These are phyloP conservation scores for Mus caroli DNA, from an alignment of 2,797 vertebrate genomes.

Conservation along the genomic window DNA sequence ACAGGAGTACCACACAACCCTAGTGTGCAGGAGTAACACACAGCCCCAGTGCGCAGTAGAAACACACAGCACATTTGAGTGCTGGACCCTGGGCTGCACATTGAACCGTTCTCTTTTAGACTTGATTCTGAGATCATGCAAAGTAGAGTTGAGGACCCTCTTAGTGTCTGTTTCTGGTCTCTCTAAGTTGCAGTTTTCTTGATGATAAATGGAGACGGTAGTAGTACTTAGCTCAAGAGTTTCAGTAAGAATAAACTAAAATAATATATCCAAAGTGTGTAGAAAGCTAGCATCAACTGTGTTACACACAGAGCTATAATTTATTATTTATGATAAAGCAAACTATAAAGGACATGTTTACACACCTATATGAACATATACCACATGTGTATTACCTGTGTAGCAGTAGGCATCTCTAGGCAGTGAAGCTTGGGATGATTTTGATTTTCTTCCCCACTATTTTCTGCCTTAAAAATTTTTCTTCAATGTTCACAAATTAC, in stretches of 20 bases:
- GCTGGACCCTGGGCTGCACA: background rate
- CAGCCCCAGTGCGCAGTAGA: background rate
- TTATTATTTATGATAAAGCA: background rate
- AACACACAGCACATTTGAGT: background rate
- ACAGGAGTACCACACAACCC: background rate
- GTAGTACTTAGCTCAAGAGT: background rate
- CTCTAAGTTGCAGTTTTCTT: background rate
- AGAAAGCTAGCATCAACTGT: background rate
- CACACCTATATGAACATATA: background rate
- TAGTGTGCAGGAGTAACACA: no score
- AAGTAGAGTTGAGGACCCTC: background rate
- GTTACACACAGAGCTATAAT: background rate
- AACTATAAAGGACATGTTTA: background rate
- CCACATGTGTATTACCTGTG: background rate
- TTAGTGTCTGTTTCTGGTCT: background rate
- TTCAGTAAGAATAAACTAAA: conserved; percentile 14
- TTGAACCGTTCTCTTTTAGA: background rate
- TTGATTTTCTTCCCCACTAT: conserved; percentile 57
- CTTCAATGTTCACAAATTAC: conserved; percentile 72
- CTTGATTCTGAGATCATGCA: background rate
- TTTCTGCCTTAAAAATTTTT: conserved; percentile 55
- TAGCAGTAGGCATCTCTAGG: background rate
- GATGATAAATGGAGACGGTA: background rate
- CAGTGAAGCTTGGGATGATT: conserved; percentile 29
- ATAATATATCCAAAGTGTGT: background rate